Base-by-base conservation (phyloP, 2,888 invertebrate species). In the Lithophane leautieri region DNA sequence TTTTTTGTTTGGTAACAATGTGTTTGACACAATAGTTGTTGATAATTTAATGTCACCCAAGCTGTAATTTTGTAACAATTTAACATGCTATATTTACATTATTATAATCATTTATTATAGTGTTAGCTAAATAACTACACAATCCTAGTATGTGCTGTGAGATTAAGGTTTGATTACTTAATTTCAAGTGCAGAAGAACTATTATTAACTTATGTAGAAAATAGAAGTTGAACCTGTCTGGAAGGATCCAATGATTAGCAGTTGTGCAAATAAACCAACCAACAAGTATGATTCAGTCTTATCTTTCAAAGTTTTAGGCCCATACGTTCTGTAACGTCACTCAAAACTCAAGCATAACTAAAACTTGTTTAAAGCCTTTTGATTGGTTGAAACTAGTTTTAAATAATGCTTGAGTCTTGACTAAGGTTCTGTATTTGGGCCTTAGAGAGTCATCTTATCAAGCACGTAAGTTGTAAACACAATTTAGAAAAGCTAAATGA, bases 201-300 rank as follows among this genome's bases (percentile, higher is more conserved):
- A 47, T 47, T 44, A 72, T 8, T 54, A 28, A 34, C 19, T 11
- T n/a, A n/a, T n/a, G 44, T 25, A 44, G n/a, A 56, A 54, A 34
- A 56, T 72, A 44, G 28, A 44, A 54, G 42, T 75, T 44, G 28
- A 76, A 72, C 19, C n/a, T 28, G 34, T 19, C 25, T 50, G 44
- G 19, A 54, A 76, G 42, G 54, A 72, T 22, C n/a, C 56, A 71
- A 79, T 75, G 75, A 79, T 71, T n/a, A 71, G 40, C 54, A 54
- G 47, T 47, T 40, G 56, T 71, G 19, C 12, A 54, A n/a, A 67
- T 62, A 67, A 44, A 80, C 58, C 81, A 28, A 80, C 11, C 16
- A 42, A 50, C 19, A 76, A 81, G 81, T 76, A 54, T 70, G 47
- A 40, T 56, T 56, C 14, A 47, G 12, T 22, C n/a, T 25, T 28